These are phyloP conservation scores for Parascotia fuliginaria DNA, from an alignment of 2,888 invertebrate genomes.

Conservation along the genomic window DNA sequence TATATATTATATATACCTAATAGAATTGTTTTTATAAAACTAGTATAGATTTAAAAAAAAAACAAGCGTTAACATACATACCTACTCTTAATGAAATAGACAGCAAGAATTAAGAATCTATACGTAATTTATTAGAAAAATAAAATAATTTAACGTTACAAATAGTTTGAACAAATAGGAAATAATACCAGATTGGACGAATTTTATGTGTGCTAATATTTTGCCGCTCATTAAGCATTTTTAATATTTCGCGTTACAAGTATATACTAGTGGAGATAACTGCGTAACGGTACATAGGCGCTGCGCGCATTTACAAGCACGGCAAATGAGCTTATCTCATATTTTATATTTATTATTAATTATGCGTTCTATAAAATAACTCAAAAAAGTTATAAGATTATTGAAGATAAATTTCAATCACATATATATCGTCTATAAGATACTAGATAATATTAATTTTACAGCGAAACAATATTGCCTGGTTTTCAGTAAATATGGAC, in stretches of 20 bases:
- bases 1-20: no score
- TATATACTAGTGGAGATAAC: no score
- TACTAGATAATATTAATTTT: neutral
- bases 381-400: no score
- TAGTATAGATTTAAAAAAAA: neutral
- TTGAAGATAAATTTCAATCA: neutral
- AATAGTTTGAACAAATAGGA: neutral
- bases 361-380: no score
- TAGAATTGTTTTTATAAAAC: neutral
- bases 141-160: neutral
- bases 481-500: constrained; percentile 4
- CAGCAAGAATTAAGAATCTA: neutral
- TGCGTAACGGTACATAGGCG: no score
- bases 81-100: neutral
- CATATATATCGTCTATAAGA: neutral
- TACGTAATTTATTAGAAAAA: neutral
- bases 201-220: neutral
- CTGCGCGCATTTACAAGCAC: no score
- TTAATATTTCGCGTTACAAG: no score
- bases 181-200: neutral
- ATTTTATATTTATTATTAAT: no score
- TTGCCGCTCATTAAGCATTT: no score
- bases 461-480: neutral
- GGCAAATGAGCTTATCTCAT: no score
- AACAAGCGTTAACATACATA: neutral